Base-by-base conservation (phyloP, 2,888 invertebrate genomes). In the Microchrysa polita region DNA sequence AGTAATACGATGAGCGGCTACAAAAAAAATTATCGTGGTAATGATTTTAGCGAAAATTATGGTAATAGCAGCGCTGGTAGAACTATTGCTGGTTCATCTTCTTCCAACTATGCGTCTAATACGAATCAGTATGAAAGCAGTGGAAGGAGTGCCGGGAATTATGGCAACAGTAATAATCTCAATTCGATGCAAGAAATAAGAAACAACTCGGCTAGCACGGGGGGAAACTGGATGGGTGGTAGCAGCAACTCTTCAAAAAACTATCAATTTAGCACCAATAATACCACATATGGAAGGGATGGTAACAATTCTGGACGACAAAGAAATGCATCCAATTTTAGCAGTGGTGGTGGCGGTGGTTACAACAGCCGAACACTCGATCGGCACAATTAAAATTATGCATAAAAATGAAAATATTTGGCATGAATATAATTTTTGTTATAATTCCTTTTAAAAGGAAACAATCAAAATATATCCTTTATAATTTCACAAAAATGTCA, bases 201-300 rank as follows among this genome's bases (percentile, higher is more conserved):
- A 4, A 67, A 27, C 53, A 67, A 27, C 53, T 67, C 23, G 44
- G 44, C 22, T 18, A 53, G 53, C 53, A 55, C 34, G 18, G 55
- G 48, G 7, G 27, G 27, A 2, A 69, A 42, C 44, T 69, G 69
- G 69, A 69, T 69, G 69, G 69, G 69, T 12, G 69, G 69, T 40
- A 40, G 69, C 34, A 40, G 69, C 57, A 57, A 55, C 55, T 69
- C 69, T 23, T 69, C 40, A 40, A 40, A 9, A 34, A 69, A 40
- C 40, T 42, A 57, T 23, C 16, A 55, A 20, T 22, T 55, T 4
- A 16, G 52, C 55, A 10, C 2, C 27, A 5, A 5, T 0, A 63
- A 16, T 40, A 63, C 44, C n/a, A n/a, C n/a, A n/a, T n/a, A n/a
- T n/a, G 27, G 27, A 34, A 34, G 27, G 2, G 7, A 34, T 34